Percentiles rank a stretch among this genome's conserved stretches.
phyloP scores from a whole-genome alignment of 2,113 vertebrate species.

The Reinhardtius hippoglossoides region DNA sequence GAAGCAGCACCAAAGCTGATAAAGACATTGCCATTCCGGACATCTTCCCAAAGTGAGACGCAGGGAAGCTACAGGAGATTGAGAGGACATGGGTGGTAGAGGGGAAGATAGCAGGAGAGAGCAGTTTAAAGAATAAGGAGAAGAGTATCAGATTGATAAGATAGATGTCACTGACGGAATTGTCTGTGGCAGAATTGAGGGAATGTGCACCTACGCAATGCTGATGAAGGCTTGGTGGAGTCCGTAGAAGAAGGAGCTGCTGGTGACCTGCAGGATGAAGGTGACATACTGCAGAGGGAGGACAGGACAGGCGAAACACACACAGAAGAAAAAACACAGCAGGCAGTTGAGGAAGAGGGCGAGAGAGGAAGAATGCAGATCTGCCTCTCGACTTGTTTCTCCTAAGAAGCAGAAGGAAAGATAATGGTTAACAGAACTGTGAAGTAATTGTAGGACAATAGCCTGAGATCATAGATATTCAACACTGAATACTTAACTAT shows the following conservation, averaged over 20 bases:
- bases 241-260: constrained; percentile 87
- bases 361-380: constrained; percentile 46
- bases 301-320: constrained; percentile 78
- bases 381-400: constrained; percentile 48
- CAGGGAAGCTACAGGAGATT: not conserved
- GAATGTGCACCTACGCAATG: not conserved
- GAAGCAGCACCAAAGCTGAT: not conserved
- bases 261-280: constrained; percentile 87
- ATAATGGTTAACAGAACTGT: not conserved
- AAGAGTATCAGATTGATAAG: not conserved
- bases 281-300: constrained; percentile 84
- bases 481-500: too few relatives aligned
- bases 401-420: constrained; percentile 11
- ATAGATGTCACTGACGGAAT: not conserved
- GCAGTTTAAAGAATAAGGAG: too few relatives aligned
- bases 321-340: constrained; percentile 81
- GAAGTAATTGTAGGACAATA: not conserved
- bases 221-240: constrained; percentile 77
- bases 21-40: not conserved
- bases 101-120: not conserved
- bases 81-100: not conserved
- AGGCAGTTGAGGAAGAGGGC: constrained; percentile 12
- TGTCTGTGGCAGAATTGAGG: not conserved
- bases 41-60: not conserved
- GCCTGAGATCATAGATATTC: too few relatives aligned